phyloP scores from a whole-genome alignment of 35 echinoderm and acorn worm genomes.

The Lytechinus pictus region DNA sequence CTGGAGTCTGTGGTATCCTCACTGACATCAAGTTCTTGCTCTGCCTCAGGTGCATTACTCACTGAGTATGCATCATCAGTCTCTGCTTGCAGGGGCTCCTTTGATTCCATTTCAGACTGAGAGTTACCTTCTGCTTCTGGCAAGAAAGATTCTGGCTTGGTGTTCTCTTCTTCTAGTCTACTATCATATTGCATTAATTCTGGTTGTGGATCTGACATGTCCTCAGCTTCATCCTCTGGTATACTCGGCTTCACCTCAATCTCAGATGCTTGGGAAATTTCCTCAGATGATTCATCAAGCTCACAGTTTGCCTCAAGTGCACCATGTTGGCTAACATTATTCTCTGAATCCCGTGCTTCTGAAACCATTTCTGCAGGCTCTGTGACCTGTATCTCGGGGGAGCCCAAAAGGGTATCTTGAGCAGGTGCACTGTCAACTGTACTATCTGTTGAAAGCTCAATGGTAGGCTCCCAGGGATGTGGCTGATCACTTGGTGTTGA shows the following conservation, averaged over 20 bases:
- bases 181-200: slow-evolving; percentile 22
- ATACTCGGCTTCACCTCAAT: slow-evolving; percentile 80
- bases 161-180: slow-evolving; percentile 23
- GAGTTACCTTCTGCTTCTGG: slow-evolving; percentile 48
- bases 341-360: slow-evolving; percentile 52
- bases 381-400: slow-evolving; percentile 52
- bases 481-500: slow-evolving; percentile 71
- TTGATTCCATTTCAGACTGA: not conserved
- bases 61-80: not conserved
- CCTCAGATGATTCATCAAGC: slow-evolving; percentile 81
- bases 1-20: not conserved
- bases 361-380: slow-evolving; percentile 60
- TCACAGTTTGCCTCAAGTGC: slow-evolving; percentile 44
- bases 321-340: slow-evolving; percentile 37
- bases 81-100: not conserved
- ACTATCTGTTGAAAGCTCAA: slow-evolving; percentile 66
- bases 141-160: slow-evolving; percentile 32
- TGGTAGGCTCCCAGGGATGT: slow-evolving; percentile 80
- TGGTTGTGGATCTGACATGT: not conserved
- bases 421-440: not conserved
- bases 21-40: slow-evolving; percentile 42
- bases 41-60: slow-evolving; percentile 54
- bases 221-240: slow-evolving; percentile 36
- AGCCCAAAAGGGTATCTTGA: slow-evolving; percentile 26
- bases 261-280: slow-evolving; percentile 90